phyloP scores from a whole-genome alignment of 2,797 vertebrate genomes.

The Enteromius paludinosus region DNA sequence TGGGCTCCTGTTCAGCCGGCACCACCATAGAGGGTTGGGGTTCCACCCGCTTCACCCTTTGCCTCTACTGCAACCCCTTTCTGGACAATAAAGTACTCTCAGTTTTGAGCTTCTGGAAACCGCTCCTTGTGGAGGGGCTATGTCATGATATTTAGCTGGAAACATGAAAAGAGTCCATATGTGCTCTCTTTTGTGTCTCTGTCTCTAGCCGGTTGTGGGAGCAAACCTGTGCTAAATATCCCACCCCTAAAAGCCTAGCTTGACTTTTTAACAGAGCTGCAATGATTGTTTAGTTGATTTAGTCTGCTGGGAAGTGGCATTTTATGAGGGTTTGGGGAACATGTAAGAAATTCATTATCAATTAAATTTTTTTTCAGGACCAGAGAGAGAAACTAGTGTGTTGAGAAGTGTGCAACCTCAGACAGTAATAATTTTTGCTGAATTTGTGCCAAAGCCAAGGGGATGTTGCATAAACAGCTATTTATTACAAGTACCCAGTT shows the following conservation, averaged over 20 bases:
- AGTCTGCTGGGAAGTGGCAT: slow-evolving; percentile 1
- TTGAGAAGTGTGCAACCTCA: slow-evolving; percentile 10
- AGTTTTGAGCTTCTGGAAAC: too few species aligned
- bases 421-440: background rate
- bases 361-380: slow-evolving; percentile 13
- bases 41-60: too few species aligned
- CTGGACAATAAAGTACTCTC: too few species aligned
- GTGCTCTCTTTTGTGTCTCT: background rate
- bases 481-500: slow-evolving; percentile 19
- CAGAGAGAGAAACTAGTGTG: background rate
- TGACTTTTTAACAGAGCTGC: background rate
- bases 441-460: background rate
- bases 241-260: background rate
- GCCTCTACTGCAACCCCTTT: too few species aligned
- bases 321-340: background rate
- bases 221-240: background rate
- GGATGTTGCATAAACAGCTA: slow-evolving; percentile 1
- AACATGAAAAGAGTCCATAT: background rate
- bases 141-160: too few species aligned
- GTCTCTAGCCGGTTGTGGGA: background rate
- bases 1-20: too few species aligned
- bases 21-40: too few species aligned
- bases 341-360: background rate
- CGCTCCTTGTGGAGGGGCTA: too few species aligned
- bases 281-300: background rate